phyloP scores from a whole-genome alignment of 2,888 invertebrate species.

The Physocephala rufipes region DNA sequence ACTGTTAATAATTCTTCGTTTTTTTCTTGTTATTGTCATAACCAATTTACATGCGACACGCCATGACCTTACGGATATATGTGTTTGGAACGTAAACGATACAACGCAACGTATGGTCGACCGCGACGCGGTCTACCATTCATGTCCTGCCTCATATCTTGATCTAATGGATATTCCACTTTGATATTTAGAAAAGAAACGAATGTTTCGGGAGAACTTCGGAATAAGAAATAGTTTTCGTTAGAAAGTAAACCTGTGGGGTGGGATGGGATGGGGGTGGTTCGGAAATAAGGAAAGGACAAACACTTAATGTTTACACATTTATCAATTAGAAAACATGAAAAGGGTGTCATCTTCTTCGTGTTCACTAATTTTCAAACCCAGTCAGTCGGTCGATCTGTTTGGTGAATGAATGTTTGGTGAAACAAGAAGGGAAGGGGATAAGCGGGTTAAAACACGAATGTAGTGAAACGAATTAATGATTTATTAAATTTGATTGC shows the following conservation, averaged over 20 bases:
- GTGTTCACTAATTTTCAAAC: neutral
- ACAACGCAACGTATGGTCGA: neutral
- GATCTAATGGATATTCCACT: constrained; percentile 24
- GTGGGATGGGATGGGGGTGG: neutral
- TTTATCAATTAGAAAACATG: constrained; percentile 45
- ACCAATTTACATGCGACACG: constrained; percentile 60
- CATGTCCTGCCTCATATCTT: constrained; percentile 30
- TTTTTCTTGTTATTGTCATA: constrained; percentile 30
- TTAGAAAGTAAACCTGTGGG: too few relatives aligned
- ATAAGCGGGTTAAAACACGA: neutral
- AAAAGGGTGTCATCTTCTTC: constrained; percentile 23
- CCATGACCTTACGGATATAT: constrained; percentile 45
- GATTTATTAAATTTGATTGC: constrained; percentile 6
- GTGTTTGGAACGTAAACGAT: neutral
- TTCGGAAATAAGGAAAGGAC: constrained; percentile 39
- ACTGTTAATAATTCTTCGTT: constrained; percentile 24
- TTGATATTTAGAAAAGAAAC: neutral
- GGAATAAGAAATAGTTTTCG: too few relatives aligned
- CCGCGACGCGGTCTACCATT: neutral
- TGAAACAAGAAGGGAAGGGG: neutral
- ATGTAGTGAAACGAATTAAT: constrained; percentile 11
- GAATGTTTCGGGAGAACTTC: too few relatives aligned
- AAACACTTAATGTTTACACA: constrained; percentile 47
- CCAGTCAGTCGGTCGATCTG: too few relatives aligned
- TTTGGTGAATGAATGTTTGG: neutral